phyloP scores from a whole-genome alignment of 2,113 vertebrate species.

The Podiceps cristatus region DNA sequence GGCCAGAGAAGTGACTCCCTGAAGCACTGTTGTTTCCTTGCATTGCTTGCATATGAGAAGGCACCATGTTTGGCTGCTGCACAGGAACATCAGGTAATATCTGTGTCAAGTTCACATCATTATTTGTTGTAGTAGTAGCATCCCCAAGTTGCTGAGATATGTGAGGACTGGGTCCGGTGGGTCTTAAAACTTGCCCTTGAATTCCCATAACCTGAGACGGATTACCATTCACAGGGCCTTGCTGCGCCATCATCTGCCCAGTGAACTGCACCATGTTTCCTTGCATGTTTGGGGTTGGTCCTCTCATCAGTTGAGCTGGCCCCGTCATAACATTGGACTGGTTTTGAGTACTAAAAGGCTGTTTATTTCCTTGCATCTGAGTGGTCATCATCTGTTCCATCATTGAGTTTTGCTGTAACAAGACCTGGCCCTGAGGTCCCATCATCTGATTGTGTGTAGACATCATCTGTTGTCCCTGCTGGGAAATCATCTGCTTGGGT shows the following conservation, averaged over 20 bases:
- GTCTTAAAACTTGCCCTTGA: conserved; percentile 91
- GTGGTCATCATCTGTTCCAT: conserved; percentile 97
- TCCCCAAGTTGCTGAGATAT: conserved; percentile 88
- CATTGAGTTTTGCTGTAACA: conserved; percentile 93
- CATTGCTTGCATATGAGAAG: conserved; percentile 93
- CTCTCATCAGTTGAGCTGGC: conserved; percentile 92
- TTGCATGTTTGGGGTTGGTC: conserved; percentile 90
- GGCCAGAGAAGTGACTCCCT: conserved; percentile 89
- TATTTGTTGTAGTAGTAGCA: conserved; percentile 73
- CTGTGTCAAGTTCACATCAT: conserved; percentile 84
- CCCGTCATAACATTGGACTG: conserved; percentile 88
- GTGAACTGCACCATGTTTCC: conserved; percentile 92
- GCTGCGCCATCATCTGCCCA: conserved; percentile 87
- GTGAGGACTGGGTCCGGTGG: conserved; percentile 83
- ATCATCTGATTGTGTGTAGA: conserved; percentile 93
- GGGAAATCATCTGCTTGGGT: conserved; percentile 95
- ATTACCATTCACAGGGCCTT: conserved; percentile 89
- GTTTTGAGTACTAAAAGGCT: conserved; percentile 89
- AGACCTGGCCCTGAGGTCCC: conserved; percentile 91
- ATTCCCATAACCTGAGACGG: conserved; percentile 91
- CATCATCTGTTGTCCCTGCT: conserved; percentile 94
- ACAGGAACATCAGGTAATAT: conserved; percentile 93
- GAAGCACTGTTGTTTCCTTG: conserved; percentile 81
- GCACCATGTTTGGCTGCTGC: conserved; percentile 91
- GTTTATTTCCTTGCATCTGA: conserved; percentile 95